Percentiles rank a stretch among this genome's conserved stretches.
Evolutionary conservation across 2,797 vertebrate genomes (phyloP).

Genomic region (Centropyge bicolor): DNA sequence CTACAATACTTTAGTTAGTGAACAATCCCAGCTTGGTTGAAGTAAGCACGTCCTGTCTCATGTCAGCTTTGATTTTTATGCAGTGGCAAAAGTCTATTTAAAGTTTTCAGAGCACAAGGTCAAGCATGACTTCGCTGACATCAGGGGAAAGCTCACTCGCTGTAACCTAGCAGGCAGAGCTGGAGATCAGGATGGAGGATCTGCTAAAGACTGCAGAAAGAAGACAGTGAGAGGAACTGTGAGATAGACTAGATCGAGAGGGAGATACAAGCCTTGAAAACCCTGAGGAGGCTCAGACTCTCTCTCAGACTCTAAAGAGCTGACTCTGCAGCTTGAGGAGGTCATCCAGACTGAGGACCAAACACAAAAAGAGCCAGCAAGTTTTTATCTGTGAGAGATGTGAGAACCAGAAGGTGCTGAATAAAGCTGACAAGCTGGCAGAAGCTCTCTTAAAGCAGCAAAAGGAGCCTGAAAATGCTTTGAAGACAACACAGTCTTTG

Average conservation of each 20-base stretch:
- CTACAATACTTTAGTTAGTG: neutral
- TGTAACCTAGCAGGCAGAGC: too few species aligned
- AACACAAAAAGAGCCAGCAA: neutral
- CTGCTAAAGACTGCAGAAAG: neutral
- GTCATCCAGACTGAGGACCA: too few species aligned
- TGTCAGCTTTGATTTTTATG: neutral
- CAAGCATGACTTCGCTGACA: neutral
- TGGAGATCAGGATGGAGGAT: neutral
- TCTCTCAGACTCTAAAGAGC: neutral
- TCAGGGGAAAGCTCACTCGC: neutral
- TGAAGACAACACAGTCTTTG: neutral
- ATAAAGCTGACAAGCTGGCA: neutral
- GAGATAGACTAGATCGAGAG: neutral
- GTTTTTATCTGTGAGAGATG: neutral
- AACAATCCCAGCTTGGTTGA: neutral
- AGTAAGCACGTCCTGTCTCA: neutral
- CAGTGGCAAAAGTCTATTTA: neutral
- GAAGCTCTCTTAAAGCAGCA: neutral
- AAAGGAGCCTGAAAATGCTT: too few species aligned
- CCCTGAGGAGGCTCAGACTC: too few species aligned
- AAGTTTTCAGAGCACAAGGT: neutral
- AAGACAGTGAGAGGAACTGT: neutral
- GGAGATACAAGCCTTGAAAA: neutral
- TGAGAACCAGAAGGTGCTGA: neutral
- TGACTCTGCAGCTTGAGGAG: neutral